Evolutionary conservation across 2,113 vertebrate species (phyloP), one percentile per base, ranked within the genome.

Genomic region (Triplophysa siluroides): DNA sequence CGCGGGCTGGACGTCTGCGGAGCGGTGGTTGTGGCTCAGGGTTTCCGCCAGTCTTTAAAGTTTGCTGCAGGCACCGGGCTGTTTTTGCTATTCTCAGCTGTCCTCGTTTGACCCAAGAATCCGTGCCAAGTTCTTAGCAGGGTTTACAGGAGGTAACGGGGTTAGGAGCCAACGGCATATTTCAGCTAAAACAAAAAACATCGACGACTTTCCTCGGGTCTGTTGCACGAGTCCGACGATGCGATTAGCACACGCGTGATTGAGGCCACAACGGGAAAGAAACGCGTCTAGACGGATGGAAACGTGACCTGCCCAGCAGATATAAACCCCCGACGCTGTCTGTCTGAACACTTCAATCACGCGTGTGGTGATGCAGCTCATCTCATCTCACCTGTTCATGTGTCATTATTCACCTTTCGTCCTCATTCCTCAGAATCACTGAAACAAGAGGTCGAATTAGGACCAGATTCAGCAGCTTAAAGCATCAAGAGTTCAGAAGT

Each of bases 1-100:
- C 13, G 23, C 18, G 4, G 19, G 19, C 54, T 9, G 54, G 5
- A n/a, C 21, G 56, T 72, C 62, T 60, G 47, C 78, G 78, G 78
- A 52, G 82, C 76, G 79, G 84, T 80, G 81, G 71, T 87, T 86
- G 83, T 33, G 70, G 81, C 86, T 91, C n/a, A 41, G 89, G 88
- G 90, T 80, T 64, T 64, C 80, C 87, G 86, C 88, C 90, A 86
- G 75, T 80, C 69, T 84, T 77, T 81, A 82, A 84, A 85, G 83
- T 86, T 89, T 86, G 85, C 90, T 89, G 84, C 88, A 87, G 90
- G 88, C 86, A 85, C 84, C 83, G 87, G 87, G 29, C 87, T 91
- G 92, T 90, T 91, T 91, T 92, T 90, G 86, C 89, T 88, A 88
- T 87, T 92, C 86, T 88, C 71, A 74, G 87, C 88, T 91, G 92